These are phyloP conservation scores for Chelonia mydas DNA, from an alignment of 2,797 vertebrate genomes.

Conservation along the genomic window DNA sequence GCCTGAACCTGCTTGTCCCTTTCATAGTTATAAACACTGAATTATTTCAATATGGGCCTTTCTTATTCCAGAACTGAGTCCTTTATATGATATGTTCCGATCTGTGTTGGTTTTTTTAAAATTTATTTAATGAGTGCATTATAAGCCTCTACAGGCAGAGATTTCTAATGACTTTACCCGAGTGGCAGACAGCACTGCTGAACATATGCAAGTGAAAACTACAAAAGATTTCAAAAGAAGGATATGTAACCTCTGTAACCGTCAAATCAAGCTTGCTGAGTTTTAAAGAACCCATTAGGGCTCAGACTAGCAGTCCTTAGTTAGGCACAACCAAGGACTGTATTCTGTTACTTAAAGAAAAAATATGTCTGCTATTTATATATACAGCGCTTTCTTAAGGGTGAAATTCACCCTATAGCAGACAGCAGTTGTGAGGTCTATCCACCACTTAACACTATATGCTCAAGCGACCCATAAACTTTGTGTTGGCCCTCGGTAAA, in stretches of 20 bases:
- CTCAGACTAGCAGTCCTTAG: background rate
- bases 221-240: background rate
- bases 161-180: background rate
- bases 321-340: background rate
- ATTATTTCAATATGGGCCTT: background rate
- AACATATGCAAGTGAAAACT: background rate
- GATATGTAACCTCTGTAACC: background rate
- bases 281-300: rapidly evolving
- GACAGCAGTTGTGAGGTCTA: background rate
- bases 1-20: background rate
- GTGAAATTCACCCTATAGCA: background rate
- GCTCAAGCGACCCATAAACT: background rate
- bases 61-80: background rate
- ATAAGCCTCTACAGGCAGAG: background rate
- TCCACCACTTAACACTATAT: rapidly evolving
- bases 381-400: background rate
- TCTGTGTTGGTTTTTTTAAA: background rate
- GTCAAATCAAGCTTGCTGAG: background rate
- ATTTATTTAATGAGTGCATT: background rate
- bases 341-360: background rate
- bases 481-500: conserved; percentile 19
- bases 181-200: background rate
- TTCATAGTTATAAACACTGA: background rate
- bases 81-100: background rate
- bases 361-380: background rate